Percentiles rank a stretch among this genome's conserved stretches.
phyloP scores from a whole-genome alignment of 2,113 vertebrate species.

The Chaetura pelagica region DNA sequence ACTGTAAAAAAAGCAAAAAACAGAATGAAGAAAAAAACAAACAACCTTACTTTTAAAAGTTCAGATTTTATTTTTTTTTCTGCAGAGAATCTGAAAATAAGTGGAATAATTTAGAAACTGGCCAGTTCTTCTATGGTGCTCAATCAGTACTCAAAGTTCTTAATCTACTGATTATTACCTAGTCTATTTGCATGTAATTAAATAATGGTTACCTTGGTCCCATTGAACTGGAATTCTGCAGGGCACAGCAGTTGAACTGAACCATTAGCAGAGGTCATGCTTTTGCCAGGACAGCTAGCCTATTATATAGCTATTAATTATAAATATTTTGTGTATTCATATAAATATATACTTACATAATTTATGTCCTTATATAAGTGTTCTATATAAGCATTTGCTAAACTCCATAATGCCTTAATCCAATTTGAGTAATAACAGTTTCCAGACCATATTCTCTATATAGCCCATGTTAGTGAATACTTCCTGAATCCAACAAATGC shows the following conservation, averaged over 20 bases:
- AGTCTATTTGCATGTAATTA: not conserved
- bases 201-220: not conserved
- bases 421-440: not conserved
- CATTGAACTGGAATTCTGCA: not conserved
- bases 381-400: not conserved
- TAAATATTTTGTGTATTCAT: not conserved
- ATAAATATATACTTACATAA: not conserved
- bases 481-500: not conserved
- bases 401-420: not conserved
- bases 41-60: fast-evolving
- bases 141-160: not conserved
- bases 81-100: not conserved
- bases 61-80: not conserved
- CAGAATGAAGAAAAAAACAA: not conserved
- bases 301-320: not conserved
- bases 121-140: not conserved
- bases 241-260: not conserved
- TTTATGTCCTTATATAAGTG: not conserved
- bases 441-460: not conserved
- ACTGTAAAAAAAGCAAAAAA: not conserved
- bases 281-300: not conserved
- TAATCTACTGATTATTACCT: not conserved
- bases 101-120: not conserved
- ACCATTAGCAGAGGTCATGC: not conserved
- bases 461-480: not conserved